Percentiles rank a stretch among this genome's conserved stretches.
phyloP scores from a whole-genome alignment of 2,797 vertebrate species.

The Gymnoscopelus braueri region DNA sequence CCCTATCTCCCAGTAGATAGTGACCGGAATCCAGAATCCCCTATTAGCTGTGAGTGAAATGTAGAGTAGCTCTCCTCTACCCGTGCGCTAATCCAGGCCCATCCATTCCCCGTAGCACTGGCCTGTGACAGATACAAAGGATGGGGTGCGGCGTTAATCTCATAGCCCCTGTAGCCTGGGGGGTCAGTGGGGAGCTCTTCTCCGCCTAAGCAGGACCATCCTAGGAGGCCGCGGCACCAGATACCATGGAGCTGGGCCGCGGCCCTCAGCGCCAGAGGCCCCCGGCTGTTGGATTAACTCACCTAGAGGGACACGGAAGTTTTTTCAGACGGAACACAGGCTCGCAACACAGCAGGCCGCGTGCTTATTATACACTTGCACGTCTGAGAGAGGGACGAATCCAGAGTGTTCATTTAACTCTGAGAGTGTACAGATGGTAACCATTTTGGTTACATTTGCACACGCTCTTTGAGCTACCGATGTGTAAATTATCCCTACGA shows the following conservation, averaged over 20 bases:
- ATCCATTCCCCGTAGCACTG: constrained; percentile 65
- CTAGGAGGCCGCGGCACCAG: constrained; percentile 63
- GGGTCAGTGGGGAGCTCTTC: constrained; percentile 68
- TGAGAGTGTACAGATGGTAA: too few species aligned
- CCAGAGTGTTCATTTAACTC: too few species aligned
- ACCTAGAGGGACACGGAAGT: constrained; percentile 61
- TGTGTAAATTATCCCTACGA: too few species aligned
- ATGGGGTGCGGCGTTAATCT: constrained; percentile 68
- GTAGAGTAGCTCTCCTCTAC: constrained; percentile 72
- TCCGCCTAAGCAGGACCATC: constrained; percentile 72
- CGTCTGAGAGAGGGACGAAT: neutral
- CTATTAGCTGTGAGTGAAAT: constrained; percentile 72
- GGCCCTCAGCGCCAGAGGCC: constrained; percentile 42
- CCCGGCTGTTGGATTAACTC: constrained; percentile 72
- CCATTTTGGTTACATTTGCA: too few species aligned
- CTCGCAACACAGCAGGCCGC: constrained; percentile 47
- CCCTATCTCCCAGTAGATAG: constrained; percentile 62
- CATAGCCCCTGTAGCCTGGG: constrained; percentile 55
- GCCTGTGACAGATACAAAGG: constrained; percentile 79
- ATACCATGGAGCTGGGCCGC: constrained; percentile 48
- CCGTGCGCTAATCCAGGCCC: constrained; percentile 73
- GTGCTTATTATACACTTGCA: constrained; percentile 30
- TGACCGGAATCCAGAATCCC: constrained; percentile 66
- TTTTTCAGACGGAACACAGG: constrained; percentile 61
- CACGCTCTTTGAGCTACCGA: too few species aligned